phyloP scores from a whole-genome alignment of 1,140 invertebrate genomes.

The Neodiprion lecontei region DNA sequence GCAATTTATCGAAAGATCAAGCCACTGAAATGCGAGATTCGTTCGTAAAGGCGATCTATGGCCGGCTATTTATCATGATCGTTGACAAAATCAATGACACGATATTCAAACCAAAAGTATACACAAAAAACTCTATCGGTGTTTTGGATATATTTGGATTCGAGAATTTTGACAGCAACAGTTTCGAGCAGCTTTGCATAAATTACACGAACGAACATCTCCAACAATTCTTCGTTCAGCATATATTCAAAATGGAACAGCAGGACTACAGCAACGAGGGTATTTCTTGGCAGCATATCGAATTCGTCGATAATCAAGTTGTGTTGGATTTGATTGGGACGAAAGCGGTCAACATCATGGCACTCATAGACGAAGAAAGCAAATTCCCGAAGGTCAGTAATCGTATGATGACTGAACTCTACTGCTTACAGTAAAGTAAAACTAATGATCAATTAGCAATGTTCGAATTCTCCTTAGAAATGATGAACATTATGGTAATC shows the following conservation, averaged over 20 bases:
- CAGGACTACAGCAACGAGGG: slow-evolving; percentile 90
- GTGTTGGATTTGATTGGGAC: slow-evolving; percentile 89
- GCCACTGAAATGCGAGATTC: slow-evolving; percentile 88
- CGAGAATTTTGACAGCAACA: slow-evolving; percentile 92
- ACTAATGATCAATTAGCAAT: too few species aligned
- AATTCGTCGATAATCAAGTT: slow-evolving; percentile 93
- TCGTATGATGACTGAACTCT: background rate
- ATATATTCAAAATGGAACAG: slow-evolving; percentile 96
- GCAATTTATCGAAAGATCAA: slow-evolving; percentile 73
- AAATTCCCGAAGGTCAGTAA: slow-evolving; percentile 85
- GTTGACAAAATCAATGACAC: slow-evolving; percentile 91
- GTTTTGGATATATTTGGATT: slow-evolving; percentile 97
- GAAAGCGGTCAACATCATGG: slow-evolving; percentile 89
- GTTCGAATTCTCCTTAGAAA: too few species aligned
- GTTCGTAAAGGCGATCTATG: slow-evolving; percentile 92
- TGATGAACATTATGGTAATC: too few species aligned
- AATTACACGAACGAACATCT: slow-evolving; percentile 98
- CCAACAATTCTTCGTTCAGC: slow-evolving; percentile 95
- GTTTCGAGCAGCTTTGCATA: slow-evolving; percentile 96
- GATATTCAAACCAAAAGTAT: slow-evolving; percentile 73
- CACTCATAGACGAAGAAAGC: slow-evolving; percentile 93
- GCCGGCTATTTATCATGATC: slow-evolving; percentile 89
- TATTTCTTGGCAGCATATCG: slow-evolving; percentile 91
- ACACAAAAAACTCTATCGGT: slow-evolving; percentile 78
- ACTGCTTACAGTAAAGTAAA: too few species aligned